A percentile compares a stretch with the other conserved stretches of the same genome.
These are phyloP conservation scores for Gymnopithys bicolor DNA, from an alignment of 2,797 vertebrate species.

Conservation along the genomic window DNA sequence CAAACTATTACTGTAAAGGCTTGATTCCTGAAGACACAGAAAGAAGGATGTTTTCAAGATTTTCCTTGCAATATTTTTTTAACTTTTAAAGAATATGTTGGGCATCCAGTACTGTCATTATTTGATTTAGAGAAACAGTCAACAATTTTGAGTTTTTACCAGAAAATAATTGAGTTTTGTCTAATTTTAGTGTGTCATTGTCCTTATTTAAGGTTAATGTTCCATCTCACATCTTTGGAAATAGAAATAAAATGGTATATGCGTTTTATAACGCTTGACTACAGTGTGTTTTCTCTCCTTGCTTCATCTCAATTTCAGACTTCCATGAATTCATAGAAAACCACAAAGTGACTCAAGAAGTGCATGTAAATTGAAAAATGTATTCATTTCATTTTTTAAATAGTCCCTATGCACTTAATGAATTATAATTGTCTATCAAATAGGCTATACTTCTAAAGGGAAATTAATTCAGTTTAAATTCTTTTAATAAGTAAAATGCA, in stretches of 20 bases:
- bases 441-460: background rate
- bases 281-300: background rate
- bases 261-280: background rate
- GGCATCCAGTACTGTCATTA: background rate
- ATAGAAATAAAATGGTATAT: background rate
- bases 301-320: background rate
- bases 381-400: background rate
- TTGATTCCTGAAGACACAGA: background rate
- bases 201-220: background rate
- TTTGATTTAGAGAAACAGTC: background rate
- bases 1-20: constrained; percentile 10
- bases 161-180: background rate
- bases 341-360: background rate
- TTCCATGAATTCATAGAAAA: background rate
- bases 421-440: background rate
- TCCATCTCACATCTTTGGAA: background rate
- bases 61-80: constrained; percentile 20
- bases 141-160: background rate
- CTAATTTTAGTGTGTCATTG: background rate
- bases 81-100: background rate
- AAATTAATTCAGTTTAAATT: background rate
- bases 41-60: background rate
- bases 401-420: background rate
- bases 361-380: background rate
- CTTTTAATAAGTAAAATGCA: background rate